Percentiles rank a stretch among this genome's conserved stretches.
phyloP scores from a whole-genome alignment of 2,888 invertebrate species.

The Gisinianus flammeolus region DNA sequence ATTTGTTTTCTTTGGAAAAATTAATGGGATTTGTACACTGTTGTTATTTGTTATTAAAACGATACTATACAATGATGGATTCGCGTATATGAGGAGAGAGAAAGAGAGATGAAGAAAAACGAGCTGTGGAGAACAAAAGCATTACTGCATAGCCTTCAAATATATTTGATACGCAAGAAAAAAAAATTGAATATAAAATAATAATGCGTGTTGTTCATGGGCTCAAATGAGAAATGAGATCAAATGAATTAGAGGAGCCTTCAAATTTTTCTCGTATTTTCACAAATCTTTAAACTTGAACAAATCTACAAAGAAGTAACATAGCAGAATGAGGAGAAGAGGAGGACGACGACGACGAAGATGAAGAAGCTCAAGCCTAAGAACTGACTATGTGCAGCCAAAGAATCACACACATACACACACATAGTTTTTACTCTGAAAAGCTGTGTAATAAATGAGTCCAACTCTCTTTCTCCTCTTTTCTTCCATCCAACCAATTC shows the following conservation, averaged over 20 bases:
- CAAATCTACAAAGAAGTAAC: neutral
- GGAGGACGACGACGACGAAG: too few species aligned
- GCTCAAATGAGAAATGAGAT: conserved; percentile 24
- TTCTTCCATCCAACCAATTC: neutral
- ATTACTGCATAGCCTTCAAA: neutral
- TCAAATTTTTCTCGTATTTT: conserved; percentile 26
- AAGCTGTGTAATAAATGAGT: conserved; percentile 11
- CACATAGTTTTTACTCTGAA: neutral
- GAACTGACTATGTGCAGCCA: too few species aligned
- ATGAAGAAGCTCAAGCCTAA: too few species aligned
- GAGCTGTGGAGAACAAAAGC: neutral
- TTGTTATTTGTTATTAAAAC: neutral
- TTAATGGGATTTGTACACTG: neutral
- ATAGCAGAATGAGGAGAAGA: neutral
- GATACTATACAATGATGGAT: neutral
- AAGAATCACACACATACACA: too few species aligned
- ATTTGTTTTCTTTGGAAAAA: neutral
- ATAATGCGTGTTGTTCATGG: neutral
- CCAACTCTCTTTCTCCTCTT: neutral
- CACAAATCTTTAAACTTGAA: conserved; percentile 32
- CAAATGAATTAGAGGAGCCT: conserved; percentile 27
- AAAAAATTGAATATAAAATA: too few species aligned
- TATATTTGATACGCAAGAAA: neutral
- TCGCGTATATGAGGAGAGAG: neutral
- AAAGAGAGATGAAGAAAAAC: neutral